Base-by-base conservation (phyloP, 2,888 invertebrate species). In the Agriopis leucophaearia region DNA sequence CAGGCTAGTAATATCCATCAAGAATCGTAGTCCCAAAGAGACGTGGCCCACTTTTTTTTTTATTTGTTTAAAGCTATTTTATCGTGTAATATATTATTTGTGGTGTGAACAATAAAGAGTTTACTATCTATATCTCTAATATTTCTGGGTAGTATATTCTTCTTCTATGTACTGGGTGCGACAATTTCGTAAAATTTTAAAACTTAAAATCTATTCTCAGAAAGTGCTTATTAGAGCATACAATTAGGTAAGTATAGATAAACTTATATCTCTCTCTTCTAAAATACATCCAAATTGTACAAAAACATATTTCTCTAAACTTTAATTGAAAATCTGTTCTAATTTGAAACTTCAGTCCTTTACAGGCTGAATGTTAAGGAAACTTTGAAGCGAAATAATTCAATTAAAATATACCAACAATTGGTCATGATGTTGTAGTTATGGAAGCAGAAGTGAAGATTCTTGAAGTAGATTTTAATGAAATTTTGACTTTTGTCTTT, bases 351-450 rank as follows among this genome's bases (percentile, higher is more conserved):
- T 74, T 68, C 58, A 61, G 69, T 66, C 65, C 64, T 67, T 70
- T 64, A 64, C 54, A 64, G 64, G 66, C 50, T 50, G 55, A 69
- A 67, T 40, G 47, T 63, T 66, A 2, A 15, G 40, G 42, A 52
- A 72, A 72, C 67, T 69, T 72, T 51, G n/a, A 45, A 44, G 16
- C 16, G 62, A 71, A 71, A 71, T 68, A 64, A 73, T 72, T 70
- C 58, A 71, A 71, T 74, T 69, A 71, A 59, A 71, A 66, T 66
- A 64, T 54, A 63, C 51, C 36, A 68, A 68, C 71, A 71, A 67
- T 45, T 63, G 15, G 52, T 48, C 62, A 68, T 72, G 61, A 62
- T 70, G 36, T 55, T 40, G 40, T 51, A 56, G 44, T 57, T 54
- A 48, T 61, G 47, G 42, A 15, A 52, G 50, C 65, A 66, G 66